Conservation (phyloP, 2,888 invertebrate species). For the Homarus gammarus region DNA sequence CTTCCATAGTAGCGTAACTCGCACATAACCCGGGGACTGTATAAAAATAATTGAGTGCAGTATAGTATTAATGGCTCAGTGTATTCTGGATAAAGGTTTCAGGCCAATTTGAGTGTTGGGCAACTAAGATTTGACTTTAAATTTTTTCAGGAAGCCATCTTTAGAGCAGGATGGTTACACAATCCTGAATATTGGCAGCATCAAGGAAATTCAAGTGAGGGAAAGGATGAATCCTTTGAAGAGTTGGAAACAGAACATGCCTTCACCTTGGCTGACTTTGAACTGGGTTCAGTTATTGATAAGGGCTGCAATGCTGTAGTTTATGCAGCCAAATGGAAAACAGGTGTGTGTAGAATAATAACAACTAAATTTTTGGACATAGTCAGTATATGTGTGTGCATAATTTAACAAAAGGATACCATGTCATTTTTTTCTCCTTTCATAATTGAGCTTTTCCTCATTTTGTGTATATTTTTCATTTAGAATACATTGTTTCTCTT, state of each 20-base stretch:
- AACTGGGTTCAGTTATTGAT: conserved; percentile 86
- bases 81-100: too few species aligned
- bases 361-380: background rate
- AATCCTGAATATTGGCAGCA: conserved; percentile 78
- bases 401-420: too few species aligned
- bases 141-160: conserved; percentile 82
- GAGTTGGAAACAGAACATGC: conserved; percentile 7
- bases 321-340: conserved; percentile 84
- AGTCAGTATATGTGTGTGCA: background rate
- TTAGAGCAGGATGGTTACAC: conserved; percentile 83
- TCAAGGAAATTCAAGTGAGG: conserved; percentile 6
- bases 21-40: too few species aligned
- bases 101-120: too few species aligned
- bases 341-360: conserved; percentile 35
- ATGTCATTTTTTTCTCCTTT: too few species aligned
- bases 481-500: too few species aligned
- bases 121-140: background rate
- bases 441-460: too few species aligned
- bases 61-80: too few species aligned
- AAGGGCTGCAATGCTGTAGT: conserved; percentile 91
- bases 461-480: too few species aligned
- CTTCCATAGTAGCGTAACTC: too few species aligned
- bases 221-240: conserved; percentile 23
- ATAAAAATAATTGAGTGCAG: too few species aligned
- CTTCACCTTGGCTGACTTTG: conserved; percentile 82